Evolutionary conservation across 2,888 invertebrate genomes (phyloP).

Genomic region (Chymomyza procnemis): DNA sequence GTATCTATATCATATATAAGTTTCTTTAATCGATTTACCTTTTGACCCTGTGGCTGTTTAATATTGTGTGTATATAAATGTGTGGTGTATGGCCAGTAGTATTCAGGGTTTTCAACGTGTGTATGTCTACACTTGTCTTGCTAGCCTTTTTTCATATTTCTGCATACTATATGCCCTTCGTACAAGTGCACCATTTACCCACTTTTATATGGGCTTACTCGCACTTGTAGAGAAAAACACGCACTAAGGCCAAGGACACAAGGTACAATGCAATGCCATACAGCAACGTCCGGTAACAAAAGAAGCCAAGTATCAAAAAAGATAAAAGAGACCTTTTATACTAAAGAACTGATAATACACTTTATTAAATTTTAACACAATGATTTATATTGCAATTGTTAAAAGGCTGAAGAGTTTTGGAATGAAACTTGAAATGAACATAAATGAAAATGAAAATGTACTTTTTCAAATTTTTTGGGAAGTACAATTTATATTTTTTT

Average conservation of each 20-base stretch:
- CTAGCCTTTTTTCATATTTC: constrained; percentile 21
- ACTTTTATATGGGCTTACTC: constrained; percentile 21
- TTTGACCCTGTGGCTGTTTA: background rate
- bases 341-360: background rate
- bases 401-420: too few relatives aligned
- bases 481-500: too few relatives aligned
- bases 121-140: background rate
- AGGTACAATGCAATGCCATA: background rate
- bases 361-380: too few relatives aligned
- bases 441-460: too few relatives aligned
- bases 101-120: constrained; percentile 25
- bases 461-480: too few relatives aligned
- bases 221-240: too few relatives aligned
- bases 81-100: background rate
- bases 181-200: constrained; percentile 27
- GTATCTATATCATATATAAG: background rate
- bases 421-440: too few relatives aligned
- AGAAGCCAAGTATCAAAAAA: constrained; percentile 39
- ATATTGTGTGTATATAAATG: background rate
- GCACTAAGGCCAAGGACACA: constrained; percentile 18
- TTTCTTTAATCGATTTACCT: background rate
- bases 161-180: constrained; percentile 27
- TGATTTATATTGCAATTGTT: too few relatives aligned
- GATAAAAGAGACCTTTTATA: constrained; percentile 8
- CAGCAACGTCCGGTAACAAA: constrained; percentile 44